These are phyloP conservation scores for Drosophila nannoptera DNA, from an alignment of 1,140 invertebrate species.

Conservation along the genomic window DNA sequence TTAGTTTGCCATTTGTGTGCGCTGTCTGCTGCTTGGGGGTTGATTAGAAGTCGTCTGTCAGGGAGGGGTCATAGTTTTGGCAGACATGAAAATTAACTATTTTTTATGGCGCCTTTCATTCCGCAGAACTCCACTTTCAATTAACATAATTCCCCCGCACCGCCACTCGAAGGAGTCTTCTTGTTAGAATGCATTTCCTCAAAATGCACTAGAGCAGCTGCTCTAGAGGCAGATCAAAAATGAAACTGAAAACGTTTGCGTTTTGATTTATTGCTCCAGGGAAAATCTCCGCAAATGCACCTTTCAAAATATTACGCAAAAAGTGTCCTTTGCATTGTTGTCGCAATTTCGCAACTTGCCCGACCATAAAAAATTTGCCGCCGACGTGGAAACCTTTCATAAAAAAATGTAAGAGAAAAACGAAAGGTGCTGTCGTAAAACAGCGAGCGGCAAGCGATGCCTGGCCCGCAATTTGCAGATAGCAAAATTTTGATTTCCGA, in stretches of 20 bases:
- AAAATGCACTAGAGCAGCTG: too few relatives aligned
- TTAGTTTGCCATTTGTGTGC: slow-evolving; percentile 64
- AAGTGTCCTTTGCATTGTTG: slow-evolving; percentile 53
- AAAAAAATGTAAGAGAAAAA: slow-evolving; percentile 42
- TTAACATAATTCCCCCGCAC: background rate
- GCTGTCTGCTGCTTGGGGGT: slow-evolving; percentile 25
- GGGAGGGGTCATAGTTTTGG: background rate
- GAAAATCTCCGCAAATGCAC: slow-evolving; percentile 53
- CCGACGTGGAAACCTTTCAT: slow-evolving; percentile 59
- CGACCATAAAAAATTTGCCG: slow-evolving; percentile 72
- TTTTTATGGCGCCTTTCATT: slow-evolving; percentile 31
- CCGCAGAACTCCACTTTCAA: background rate
- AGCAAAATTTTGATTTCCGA: slow-evolving; percentile 75
- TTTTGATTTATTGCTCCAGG: slow-evolving; percentile 61
- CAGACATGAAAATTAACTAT: slow-evolving; percentile 21
- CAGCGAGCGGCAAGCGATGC: slow-evolving; percentile 59
- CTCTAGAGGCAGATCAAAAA: background rate
- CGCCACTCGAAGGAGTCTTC: background rate
- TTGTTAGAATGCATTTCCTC: background rate
- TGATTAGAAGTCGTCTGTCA: slow-evolving; percentile 62
- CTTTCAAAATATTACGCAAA: slow-evolving; percentile 76
- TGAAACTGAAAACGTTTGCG: background rate
- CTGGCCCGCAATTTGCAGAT: slow-evolving; percentile 70
- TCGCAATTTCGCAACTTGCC: slow-evolving; percentile 54
- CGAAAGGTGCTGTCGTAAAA: slow-evolving; percentile 63